Conservation (phyloP, 2,797 vertebrate species). For the Anguilla anguilla region DNA sequence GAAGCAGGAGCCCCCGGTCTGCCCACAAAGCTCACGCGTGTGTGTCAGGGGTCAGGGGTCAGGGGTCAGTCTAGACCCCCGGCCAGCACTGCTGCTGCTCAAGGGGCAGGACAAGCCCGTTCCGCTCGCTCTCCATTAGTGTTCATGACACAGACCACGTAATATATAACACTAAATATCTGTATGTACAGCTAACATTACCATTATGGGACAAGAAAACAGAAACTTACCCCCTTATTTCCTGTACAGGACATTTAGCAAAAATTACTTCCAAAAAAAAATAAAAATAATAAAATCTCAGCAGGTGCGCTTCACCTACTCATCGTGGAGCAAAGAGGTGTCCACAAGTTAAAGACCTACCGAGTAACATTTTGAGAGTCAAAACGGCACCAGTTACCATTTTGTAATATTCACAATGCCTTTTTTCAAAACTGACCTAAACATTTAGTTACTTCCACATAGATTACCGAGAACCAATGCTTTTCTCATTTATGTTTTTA, state of each 20-base stretch:
- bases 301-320: constrained; percentile 53
- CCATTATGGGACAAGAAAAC: constrained; percentile 60
- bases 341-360: constrained; percentile 52
- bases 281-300: constrained; percentile 59
- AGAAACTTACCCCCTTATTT: constrained; percentile 63
- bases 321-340: constrained; percentile 70
- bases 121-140: constrained; percentile 20
- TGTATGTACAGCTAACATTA: constrained; percentile 62
- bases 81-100: not conserved
- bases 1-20: not conserved
- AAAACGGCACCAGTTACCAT: constrained; percentile 14
- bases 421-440: constrained; percentile 18
- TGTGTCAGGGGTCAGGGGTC: not conserved
- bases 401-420: constrained; percentile 15
- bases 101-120: not conserved
- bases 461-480: constrained; percentile 44
- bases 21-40: not conserved
- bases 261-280: constrained; percentile 60
- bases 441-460: constrained; percentile 26
- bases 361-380: constrained; percentile 26
- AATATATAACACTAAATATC: constrained; percentile 65
- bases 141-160: constrained; percentile 42
- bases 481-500: constrained; percentile 17
- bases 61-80: constrained; percentile 1
- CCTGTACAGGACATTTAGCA: constrained; percentile 68